phyloP scores from a whole-genome alignment of 2,113 vertebrate species.

The Poicephalus meyeri region DNA sequence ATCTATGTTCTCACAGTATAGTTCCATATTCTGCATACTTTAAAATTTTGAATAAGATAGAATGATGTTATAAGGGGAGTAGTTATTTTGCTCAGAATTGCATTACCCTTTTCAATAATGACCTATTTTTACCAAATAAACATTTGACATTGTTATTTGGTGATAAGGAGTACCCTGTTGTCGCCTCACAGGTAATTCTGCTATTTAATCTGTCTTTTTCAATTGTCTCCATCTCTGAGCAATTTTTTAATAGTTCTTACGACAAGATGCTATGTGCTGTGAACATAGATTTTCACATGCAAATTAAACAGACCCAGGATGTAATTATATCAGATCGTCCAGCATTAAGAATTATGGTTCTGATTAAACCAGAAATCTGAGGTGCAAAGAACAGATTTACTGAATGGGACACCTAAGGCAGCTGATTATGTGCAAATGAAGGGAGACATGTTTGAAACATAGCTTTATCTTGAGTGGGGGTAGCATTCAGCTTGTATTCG shows the following conservation, averaged over 20 bases:
- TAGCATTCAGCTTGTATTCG: neutral
- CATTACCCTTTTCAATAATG: neutral
- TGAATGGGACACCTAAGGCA: neutral
- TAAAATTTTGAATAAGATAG: neutral
- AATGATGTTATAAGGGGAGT: neutral
- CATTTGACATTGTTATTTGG: neutral
- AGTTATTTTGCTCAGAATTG: neutral
- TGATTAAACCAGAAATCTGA: neutral
- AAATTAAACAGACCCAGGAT: neutral
- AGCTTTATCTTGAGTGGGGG: neutral
- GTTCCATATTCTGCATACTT: neutral
- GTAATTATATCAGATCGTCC: neutral
- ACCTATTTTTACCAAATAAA: neutral
- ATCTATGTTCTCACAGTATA: neutral
- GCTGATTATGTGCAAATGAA: neutral
- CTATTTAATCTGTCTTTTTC: neutral
- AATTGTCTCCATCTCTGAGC: neutral
- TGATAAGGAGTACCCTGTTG: neutral
- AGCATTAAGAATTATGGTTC: neutral
- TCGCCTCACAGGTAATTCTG: neutral
- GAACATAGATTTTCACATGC: neutral
- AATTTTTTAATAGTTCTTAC: neutral
- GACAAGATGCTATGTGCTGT: neutral
- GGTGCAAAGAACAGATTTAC: neutral
- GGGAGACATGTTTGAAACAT: neutral